Evolutionary conservation across 2,888 invertebrate genomes (phyloP).

Genomic region (Petrophora chlorosata): DNA sequence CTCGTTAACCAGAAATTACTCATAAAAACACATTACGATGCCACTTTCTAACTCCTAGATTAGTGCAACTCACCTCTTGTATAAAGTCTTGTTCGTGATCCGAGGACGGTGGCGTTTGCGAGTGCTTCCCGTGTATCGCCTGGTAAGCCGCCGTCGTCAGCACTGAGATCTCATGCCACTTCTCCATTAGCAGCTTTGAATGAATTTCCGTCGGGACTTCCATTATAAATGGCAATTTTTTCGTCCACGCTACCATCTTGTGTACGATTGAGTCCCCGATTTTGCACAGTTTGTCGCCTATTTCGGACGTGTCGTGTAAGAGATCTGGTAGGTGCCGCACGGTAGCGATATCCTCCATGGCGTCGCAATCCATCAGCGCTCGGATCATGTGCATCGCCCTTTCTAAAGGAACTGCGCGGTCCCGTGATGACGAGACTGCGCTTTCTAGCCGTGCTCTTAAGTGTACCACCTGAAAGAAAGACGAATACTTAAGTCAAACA

Average conservation of each 20-base stretch:
- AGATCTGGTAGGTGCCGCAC: slow-evolving; percentile 95
- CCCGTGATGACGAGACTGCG: slow-evolving; percentile 93
- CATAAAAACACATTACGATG: slow-evolving; percentile 30
- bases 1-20: slow-evolving; percentile 39
- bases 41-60: slow-evolving; percentile 31
- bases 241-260: slow-evolving; percentile 99
- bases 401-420: slow-evolving; percentile 92
- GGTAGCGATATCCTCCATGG: slow-evolving; percentile 97
- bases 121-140: slow-evolving; percentile 90
- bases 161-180: slow-evolving; percentile 98
- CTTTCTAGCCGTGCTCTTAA: slow-evolving; percentile 94
- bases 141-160: slow-evolving; percentile 97
- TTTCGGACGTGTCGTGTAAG: slow-evolving; percentile 94
- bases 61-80: slow-evolving; percentile 87
- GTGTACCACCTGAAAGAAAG: slow-evolving; percentile 86
- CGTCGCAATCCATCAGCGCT: slow-evolving; percentile 97
- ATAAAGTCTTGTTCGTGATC: slow-evolving; percentile 90
- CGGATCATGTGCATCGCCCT: slow-evolving; percentile 94
- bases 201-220: slow-evolving; percentile 98
- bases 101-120: slow-evolving; percentile 73
- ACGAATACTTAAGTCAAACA: background rate
- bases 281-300: slow-evolving; percentile 95
- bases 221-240: slow-evolving; percentile 97
- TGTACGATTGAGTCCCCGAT: slow-evolving; percentile 99
- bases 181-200: slow-evolving; percentile 97